A percentile compares a stretch with the other conserved stretches of the same genome.
Conservation (phyloP, 2,113 vertebrate genomes). For the Ovis canadensis region DNA sequence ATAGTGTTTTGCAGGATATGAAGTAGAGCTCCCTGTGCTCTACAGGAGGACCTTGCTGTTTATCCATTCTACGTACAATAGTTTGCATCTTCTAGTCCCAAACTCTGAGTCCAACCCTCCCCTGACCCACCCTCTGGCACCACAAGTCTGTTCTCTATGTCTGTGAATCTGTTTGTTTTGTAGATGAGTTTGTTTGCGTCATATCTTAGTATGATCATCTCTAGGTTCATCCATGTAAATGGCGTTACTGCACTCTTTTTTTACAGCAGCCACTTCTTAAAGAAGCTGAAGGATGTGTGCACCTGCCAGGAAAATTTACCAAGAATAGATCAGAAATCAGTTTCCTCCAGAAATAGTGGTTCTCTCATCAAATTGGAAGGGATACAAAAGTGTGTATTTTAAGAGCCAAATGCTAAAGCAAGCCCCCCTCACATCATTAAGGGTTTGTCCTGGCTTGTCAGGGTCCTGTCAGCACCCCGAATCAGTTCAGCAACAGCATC, state of each 20-base stretch:
- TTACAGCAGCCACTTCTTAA: neutral
- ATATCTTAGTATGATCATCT: neutral
- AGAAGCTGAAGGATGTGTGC: neutral
- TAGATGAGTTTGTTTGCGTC: neutral
- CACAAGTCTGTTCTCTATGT: neutral
- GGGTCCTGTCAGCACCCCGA: neutral
- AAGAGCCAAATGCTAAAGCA: neutral
- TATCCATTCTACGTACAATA: neutral
- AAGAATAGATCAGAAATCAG: neutral
- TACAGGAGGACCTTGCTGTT: neutral
- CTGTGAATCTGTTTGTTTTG: neutral
- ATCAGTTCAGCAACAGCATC: neutral
- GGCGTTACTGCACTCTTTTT: neutral
- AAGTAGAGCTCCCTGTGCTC: neutral
- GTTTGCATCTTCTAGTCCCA: neutral
- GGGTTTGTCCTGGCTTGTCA: neutral
- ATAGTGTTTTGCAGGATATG: neutral
- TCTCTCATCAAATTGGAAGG: neutral
- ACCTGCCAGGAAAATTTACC: neutral
- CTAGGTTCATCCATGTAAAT: neutral
- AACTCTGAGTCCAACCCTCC: neutral
- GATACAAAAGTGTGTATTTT: neutral
- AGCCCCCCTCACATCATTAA: neutral
- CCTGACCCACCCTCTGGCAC: neutral
- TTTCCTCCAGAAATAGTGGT: neutral